Conservation (phyloP, 2,888 invertebrate genomes). For the Petrophora chlorosata region DNA sequence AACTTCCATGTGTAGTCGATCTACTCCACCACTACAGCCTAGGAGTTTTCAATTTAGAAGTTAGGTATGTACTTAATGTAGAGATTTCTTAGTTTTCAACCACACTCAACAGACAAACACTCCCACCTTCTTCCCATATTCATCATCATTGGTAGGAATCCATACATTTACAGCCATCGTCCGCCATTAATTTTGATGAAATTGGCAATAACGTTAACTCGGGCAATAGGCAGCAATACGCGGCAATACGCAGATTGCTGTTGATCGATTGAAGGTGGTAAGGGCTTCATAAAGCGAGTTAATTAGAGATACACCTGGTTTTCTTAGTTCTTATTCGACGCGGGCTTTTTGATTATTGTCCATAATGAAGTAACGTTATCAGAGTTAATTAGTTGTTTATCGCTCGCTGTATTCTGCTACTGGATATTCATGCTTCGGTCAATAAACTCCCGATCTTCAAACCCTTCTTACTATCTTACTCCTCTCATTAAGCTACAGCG, state of each 20-base stretch:
- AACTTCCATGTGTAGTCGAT: no score
- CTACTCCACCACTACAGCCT: no score
- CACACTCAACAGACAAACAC: background rate
- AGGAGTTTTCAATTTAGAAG: no score
- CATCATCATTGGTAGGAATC: slow-evolving; percentile 8
- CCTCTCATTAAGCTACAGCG: no score
- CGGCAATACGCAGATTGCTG: slow-evolving; percentile 20
- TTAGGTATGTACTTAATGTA: no score
- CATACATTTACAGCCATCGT: slow-evolving; percentile 28
- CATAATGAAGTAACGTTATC: background rate
- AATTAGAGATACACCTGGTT: slow-evolving; percentile 1
- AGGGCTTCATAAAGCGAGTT: slow-evolving; percentile 8
- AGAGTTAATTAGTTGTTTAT: no score
- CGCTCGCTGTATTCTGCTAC: no score
- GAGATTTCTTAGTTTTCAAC: background rate
- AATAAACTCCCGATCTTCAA: no score
- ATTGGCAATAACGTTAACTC: slow-evolving; percentile 30
- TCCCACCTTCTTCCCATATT: background rate
- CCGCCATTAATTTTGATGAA: slow-evolving; percentile 35
- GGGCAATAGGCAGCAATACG: slow-evolving; percentile 17
- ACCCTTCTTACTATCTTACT: no score
- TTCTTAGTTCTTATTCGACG: background rate
- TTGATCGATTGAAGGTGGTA: slow-evolving; percentile 14
- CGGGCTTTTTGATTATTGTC: background rate
- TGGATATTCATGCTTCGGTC: no score